Evolutionary conservation across 35 echinoderm and acorn worm genomes (phyloP).

Genomic region (Ophioderma brevispina): DNA sequence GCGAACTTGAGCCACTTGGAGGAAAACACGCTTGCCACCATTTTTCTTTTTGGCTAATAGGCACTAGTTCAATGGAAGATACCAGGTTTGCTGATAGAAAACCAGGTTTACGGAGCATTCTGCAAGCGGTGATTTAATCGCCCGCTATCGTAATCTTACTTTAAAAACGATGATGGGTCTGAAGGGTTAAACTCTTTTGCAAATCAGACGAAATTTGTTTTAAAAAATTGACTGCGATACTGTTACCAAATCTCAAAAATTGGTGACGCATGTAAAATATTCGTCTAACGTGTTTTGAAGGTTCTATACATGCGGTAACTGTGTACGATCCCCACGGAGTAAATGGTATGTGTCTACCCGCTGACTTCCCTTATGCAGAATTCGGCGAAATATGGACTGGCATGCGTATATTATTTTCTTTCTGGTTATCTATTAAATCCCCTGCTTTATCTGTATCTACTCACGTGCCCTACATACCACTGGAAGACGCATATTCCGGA

Average conservation of each 20-base stretch:
- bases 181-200: slow-evolving; percentile 81
- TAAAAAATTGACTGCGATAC: slow-evolving; percentile 85
- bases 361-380: slow-evolving; percentile 41
- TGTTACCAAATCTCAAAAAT: slow-evolving; percentile 43
- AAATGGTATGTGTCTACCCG: slow-evolving; percentile 77
- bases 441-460: not conserved
- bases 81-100: not conserved
- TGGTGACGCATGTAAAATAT: slow-evolving; percentile 21
- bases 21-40: slow-evolving; percentile 5
- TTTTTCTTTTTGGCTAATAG: slow-evolving; percentile 52
- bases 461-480: not conserved
- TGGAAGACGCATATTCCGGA: slow-evolving; percentile 47
- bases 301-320: not conserved
- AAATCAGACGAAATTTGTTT: slow-evolving; percentile 55
- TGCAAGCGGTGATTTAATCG: slow-evolving; percentile 74
- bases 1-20: slow-evolving; percentile 10
- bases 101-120: slow-evolving; percentile 53
- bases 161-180: slow-evolving; percentile 84
- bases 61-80: not conserved
- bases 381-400: slow-evolving; percentile 78
- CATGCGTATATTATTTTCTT: slow-evolving; percentile 71
- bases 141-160: slow-evolving; percentile 79
- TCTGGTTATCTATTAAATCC: slow-evolving; percentile 52
- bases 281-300: not conserved
- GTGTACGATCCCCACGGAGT: not conserved